phyloP scores from a whole-genome alignment of 2,888 invertebrate genomes.

The Melipona bicolor region DNA sequence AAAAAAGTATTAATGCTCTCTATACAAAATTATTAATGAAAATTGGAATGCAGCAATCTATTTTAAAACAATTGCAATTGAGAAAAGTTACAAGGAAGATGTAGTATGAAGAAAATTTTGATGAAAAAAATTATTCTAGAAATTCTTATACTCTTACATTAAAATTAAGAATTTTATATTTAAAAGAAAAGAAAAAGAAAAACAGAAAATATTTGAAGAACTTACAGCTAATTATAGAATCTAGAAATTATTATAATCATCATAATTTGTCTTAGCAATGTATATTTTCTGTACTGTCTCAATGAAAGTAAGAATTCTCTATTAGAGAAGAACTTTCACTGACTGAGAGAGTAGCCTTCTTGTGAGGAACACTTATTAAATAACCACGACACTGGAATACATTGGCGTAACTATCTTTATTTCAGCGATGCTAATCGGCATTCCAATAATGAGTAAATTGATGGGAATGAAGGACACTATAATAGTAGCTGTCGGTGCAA shows the following conservation, averaged over 20 bases:
- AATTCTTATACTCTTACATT: too few species aligned
- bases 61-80: neutral
- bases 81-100: neutral
- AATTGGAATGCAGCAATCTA: neutral
- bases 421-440: conserved; percentile 88
- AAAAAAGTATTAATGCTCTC: neutral
- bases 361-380: neutral
- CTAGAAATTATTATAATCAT: neutral
- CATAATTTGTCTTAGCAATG: neutral
- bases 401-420: conserved; percentile 38
- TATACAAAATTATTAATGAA: neutral
- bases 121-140: neutral
- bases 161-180: too few species aligned
- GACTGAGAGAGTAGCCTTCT: neutral
- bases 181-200: neutral
- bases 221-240: neutral
- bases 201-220: neutral
- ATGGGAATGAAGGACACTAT: conserved; percentile 89
- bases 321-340: conserved; percentile 46
- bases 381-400: neutral
- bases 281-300: neutral
- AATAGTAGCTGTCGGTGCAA: conserved; percentile 90
- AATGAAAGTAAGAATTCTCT: conserved; percentile 46
- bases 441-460: conserved; percentile 89
- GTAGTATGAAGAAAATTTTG: neutral